Evolutionary conservation across 2,888 invertebrate genomes (phyloP).

Genomic region (Leptopilina syphax): DNA sequence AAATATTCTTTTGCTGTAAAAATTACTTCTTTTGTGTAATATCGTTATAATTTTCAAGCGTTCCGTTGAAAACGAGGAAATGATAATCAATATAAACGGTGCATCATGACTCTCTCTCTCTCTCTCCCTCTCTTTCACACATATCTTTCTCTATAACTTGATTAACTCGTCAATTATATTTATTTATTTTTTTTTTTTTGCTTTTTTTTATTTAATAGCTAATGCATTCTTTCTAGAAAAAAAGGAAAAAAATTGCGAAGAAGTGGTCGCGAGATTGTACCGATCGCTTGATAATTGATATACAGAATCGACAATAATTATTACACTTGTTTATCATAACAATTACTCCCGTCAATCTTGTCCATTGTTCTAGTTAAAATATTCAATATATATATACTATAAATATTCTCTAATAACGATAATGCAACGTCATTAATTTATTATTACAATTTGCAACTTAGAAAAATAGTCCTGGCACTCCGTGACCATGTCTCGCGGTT

Average conservation of each 20-base stretch:
- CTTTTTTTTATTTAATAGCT: constrained; percentile 48
- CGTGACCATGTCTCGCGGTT: constrained; percentile 68
- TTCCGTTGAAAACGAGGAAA: constrained; percentile 14
- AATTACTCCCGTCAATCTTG: constrained; percentile 62
- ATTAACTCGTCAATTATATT: constrained; percentile 39
- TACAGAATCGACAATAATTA: constrained; percentile 55
- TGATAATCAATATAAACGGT: constrained; percentile 6
- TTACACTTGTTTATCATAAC: constrained; percentile 61
- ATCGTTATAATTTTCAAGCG: constrained; percentile 42
- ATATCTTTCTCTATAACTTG: constrained; percentile 20
- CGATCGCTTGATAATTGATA: constrained; percentile 53
- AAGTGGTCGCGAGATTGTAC: constrained; percentile 44
- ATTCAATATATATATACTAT: constrained; percentile 65
- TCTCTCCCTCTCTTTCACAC: too few relatives aligned
- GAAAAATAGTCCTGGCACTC: constrained; percentile 74
- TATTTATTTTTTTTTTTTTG: constrained; percentile 36
- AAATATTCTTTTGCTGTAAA: too few relatives aligned
- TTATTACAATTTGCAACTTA: constrained; percentile 75
- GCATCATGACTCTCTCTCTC: background rate
- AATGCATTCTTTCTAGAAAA: constrained; percentile 46
- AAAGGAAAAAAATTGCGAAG: constrained; percentile 22
- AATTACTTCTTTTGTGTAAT: constrained; percentile 41
- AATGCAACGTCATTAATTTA: constrained; percentile 76
- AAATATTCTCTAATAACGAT: constrained; percentile 76
- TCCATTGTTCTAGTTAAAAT: constrained; percentile 72